Conservation (phyloP, 2,113 vertebrate species). For the Nesogale talazaci region DNA sequence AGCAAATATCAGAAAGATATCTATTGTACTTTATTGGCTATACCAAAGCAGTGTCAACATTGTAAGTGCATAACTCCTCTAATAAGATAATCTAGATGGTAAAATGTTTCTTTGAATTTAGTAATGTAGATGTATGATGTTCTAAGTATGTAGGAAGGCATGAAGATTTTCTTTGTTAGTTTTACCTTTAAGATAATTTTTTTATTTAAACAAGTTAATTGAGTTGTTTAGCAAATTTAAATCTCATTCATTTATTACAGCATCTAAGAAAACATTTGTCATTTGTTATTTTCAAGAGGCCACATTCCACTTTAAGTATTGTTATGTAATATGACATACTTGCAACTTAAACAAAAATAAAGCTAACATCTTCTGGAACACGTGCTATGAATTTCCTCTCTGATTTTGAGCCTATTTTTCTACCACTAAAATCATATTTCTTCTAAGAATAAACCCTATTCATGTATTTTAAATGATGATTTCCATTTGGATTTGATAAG, state of each 20-base stretch:
- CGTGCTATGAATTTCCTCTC: conserved; percentile 31
- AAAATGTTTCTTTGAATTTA: neutral
- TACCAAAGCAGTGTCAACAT: neutral
- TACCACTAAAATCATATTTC: neutral
- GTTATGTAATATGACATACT: neutral
- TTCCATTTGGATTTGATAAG: neutral
- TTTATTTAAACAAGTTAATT: neutral
- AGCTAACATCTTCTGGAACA: neutral
- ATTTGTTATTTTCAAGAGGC: conserved; percentile 16
- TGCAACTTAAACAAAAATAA: neutral
- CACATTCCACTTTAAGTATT: neutral
- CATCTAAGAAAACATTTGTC: neutral
- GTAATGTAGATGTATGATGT: neutral
- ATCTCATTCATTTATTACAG: neutral
- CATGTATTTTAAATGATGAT: neutral
- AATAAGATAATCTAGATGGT: neutral
- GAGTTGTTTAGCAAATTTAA: conserved; percentile 1
- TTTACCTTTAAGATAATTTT: neutral
- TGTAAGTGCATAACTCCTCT: neutral
- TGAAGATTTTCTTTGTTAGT: neutral
- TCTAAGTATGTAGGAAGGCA: neutral
- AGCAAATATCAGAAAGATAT: too few species aligned
- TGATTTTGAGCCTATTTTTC: neutral
- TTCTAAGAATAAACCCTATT: neutral
- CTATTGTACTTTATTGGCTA: too few species aligned